Percentiles rank a stretch among this genome's conserved stretches.
These are phyloP conservation scores for Myotis pilosus DNA, from an alignment of 2,797 vertebrate genomes.

Conservation along the genomic window DNA sequence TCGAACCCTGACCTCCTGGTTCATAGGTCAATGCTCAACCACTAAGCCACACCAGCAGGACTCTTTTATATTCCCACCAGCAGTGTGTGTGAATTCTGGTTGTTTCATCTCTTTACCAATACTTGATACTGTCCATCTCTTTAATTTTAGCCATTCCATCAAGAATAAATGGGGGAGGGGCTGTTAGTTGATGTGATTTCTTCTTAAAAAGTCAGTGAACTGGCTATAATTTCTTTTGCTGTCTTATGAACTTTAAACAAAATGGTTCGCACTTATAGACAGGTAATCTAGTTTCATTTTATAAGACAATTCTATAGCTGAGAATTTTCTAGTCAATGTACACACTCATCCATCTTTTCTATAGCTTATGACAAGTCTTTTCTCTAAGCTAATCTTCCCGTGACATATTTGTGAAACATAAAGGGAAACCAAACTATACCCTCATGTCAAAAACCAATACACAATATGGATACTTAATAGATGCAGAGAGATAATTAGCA, in stretches of 20 bases:
- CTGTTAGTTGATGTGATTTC: not conserved
- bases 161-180: not conserved
- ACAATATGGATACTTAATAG: slow-evolving; percentile 24
- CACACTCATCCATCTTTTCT: not conserved
- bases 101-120: not conserved
- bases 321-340: slow-evolving; percentile 22
- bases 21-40: too few species aligned
- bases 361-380: not conserved
- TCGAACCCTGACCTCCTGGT: too few species aligned
- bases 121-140: not conserved
- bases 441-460: slow-evolving; percentile 41
- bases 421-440: slow-evolving; percentile 17
- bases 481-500: slow-evolving; percentile 11
- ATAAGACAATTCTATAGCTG: not conserved
- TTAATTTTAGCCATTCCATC: not conserved
- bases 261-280: not conserved
- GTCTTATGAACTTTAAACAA: slow-evolving; percentile 4
- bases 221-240: not conserved
- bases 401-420: slow-evolving; percentile 53
- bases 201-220: not conserved
- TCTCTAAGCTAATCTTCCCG: slow-evolving; percentile 42
- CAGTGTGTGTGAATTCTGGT: not conserved
- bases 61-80: not conserved
- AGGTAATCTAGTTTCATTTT: not conserved
- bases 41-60: too few species aligned